Conservation (phyloP, 2,797 vertebrate species). For the Percopsis omiscomaycus region DNA sequence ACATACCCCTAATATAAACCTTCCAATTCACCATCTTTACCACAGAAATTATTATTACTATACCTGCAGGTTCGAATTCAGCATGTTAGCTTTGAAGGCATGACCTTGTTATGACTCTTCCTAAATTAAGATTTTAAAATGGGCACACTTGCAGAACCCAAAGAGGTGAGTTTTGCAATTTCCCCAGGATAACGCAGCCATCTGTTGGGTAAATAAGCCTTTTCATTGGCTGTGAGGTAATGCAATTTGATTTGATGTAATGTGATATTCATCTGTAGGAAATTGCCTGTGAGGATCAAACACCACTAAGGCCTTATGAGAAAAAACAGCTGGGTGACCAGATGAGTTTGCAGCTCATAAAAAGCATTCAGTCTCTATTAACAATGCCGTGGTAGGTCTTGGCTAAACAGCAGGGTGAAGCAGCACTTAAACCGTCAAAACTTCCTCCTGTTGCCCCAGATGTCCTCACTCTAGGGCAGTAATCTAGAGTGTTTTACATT, state of each 20-base stretch:
- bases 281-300: conserved; percentile 66
- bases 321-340: conserved; percentile 71
- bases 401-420: conserved; percentile 27
- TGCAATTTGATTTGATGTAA: conserved; percentile 66
- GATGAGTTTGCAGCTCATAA: conserved; percentile 59
- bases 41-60: conserved; percentile 2
- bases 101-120: conserved; percentile 14
- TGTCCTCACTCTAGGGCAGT: no score
- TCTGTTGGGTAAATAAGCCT: conserved; percentile 68
- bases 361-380: conserved; percentile 35
- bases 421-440: background rate
- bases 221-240: conserved; percentile 61
- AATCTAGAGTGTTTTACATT: no score
- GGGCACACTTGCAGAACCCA: conserved; percentile 38
- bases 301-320: conserved; percentile 59
- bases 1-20: background rate
- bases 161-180: conserved; percentile 47
- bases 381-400: conserved; percentile 30
- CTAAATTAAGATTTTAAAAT: conserved; percentile 30
- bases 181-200: conserved; percentile 43
- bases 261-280: conserved; percentile 72
- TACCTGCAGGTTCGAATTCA: conserved; percentile 15
- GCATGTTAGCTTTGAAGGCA: conserved; percentile 8
- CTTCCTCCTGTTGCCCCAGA: no score
- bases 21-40: background rate